Evolutionary conservation across 2,797 vertebrate genomes (phyloP), one percentile per base, ranked within the genome.

Genomic region (Podargus strigoides): DNA sequence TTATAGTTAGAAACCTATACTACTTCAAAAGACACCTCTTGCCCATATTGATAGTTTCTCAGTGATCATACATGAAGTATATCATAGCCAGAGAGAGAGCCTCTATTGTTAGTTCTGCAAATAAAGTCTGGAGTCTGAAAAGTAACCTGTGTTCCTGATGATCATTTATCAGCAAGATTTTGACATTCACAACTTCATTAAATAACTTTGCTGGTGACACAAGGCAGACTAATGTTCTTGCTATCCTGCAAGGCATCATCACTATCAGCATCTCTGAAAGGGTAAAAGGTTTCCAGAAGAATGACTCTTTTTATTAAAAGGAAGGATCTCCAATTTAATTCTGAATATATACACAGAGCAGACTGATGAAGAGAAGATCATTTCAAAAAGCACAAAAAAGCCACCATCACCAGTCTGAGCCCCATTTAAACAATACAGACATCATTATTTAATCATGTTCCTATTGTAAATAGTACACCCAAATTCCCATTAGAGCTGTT

Each of bases 161-260:
- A 74, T 60, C 55, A 87, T 87, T 85, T 87, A 63, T 96, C 91
- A 91, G 55, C 28, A 74, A 87, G 60, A 76, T 60, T 87, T 70
- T 80, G 87, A 87, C 89, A 77, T 70, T 87, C 85, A 68, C 82
- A 91, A 49, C 85, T 96, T 94, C 91, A 94, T 96, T 89, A 91
- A 94, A 87, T 74, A 95, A 85, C 59, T 90, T 82, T 39, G 37
- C 13, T 3, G 0, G 3, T 60, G 85, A 92, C 75, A 94, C 21
- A 56, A 72, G 75, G 46, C 64, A 85, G 49, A 60, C 60, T 44
- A 60, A 44, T 53, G 26, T 56, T 80, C 59, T 67, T 67, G 52
- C 77, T 82, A 92, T 83, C 44, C 44, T 60, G 32, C 21, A 82
- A 94, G 39, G 26, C 32, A 90, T 44, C 56, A 14, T 44, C 36